Conservation (phyloP, 2,888 invertebrate genomes). For the Balanococcus diminutus region DNA sequence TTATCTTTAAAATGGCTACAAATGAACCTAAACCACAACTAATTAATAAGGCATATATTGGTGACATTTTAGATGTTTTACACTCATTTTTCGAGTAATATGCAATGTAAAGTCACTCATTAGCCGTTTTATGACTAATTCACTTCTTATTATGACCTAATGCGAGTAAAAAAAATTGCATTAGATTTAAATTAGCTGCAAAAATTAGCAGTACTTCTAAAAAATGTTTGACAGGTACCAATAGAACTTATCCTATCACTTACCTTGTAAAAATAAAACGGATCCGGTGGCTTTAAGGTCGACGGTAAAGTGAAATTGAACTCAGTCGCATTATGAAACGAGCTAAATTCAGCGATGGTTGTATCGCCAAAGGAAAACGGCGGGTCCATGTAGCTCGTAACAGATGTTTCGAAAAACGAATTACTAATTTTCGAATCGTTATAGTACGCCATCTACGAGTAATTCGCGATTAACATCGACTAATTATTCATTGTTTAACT, state of each 20-base stretch:
- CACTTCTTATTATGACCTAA: too few species aligned
- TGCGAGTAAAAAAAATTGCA: too few species aligned
- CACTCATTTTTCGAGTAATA: too few species aligned
- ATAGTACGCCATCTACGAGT: not conserved
- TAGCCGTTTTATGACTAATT: too few species aligned
- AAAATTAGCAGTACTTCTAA: too few species aligned
- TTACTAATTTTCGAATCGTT: conserved; percentile 22
- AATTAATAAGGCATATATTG: too few species aligned
- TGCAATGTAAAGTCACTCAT: too few species aligned
- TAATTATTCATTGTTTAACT: conserved; percentile 22
- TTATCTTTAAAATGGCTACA: too few species aligned
- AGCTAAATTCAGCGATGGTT: not conserved
- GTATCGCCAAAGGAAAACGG: not conserved
- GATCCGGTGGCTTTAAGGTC: not conserved
- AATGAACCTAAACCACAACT: too few species aligned
- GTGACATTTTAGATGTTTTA: too few species aligned
- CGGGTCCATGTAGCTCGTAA: not conserved
- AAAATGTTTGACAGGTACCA: too few species aligned
- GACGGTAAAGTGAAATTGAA: not conserved
- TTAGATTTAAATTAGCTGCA: too few species aligned
- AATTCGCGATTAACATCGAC: conserved; percentile 3
- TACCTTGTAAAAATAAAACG: conserved; percentile 10
- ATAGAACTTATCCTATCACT: not conserved
- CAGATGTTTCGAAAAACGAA: conserved; percentile 3
- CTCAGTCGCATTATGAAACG: not conserved